Evolutionary conservation across 2,797 vertebrate genomes (phyloP).

Genomic region (Trichosurus vulpecula): DNA sequence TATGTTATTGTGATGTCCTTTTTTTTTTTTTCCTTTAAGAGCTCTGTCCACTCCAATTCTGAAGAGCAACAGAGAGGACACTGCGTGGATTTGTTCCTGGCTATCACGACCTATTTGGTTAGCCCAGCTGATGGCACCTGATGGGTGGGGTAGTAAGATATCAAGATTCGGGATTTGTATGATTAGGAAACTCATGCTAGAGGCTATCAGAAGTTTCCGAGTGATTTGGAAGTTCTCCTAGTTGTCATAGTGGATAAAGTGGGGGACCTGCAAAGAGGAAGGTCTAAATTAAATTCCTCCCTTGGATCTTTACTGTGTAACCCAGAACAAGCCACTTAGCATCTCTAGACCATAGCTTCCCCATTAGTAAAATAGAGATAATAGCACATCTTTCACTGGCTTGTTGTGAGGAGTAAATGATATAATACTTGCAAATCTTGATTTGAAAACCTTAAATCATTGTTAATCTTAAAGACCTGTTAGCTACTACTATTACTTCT

Average conservation of each 20-base stretch:
- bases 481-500: neutral
- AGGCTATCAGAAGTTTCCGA: slow-evolving; percentile 12
- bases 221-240: neutral
- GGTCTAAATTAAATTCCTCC: neutral
- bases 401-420: neutral
- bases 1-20: neutral
- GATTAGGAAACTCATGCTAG: slow-evolving; percentile 45
- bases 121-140: neutral
- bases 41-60: neutral
- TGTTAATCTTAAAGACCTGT: neutral
- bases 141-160: slow-evolving; percentile 10
- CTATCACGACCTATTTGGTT: neutral
- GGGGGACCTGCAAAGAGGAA: neutral
- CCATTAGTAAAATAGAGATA: neutral
- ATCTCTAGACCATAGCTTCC: neutral
- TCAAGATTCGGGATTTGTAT: slow-evolving; percentile 20
- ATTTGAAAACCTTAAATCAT: neutral
- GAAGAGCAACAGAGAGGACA: neutral
- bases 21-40: neutral
- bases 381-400: neutral
- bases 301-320: neutral
- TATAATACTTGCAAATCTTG: neutral
- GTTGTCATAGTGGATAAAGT: neutral
- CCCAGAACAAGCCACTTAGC: neutral
- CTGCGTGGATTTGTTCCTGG: neutral